Conservation (phyloP, 2,888 invertebrate species). For the Athalia circularis region DNA sequence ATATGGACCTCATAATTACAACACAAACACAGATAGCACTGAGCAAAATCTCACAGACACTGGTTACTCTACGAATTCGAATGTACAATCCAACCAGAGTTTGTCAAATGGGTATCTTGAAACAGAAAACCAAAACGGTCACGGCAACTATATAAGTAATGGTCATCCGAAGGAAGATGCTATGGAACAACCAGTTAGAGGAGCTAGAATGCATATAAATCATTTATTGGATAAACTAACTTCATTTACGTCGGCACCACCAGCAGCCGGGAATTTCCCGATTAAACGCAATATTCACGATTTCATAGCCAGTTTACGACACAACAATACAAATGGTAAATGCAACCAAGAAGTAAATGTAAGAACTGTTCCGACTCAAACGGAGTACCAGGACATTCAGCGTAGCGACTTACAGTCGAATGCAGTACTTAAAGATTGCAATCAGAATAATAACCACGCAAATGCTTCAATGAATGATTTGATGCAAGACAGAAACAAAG, state of each 20-base stretch:
- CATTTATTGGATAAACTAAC: slow-evolving; percentile 67
- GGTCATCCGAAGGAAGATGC: slow-evolving; percentile 48
- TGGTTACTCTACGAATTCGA: slow-evolving; percentile 56
- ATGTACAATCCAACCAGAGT: slow-evolving; percentile 49
- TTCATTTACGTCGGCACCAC: slow-evolving; percentile 59
- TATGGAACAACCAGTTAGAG: slow-evolving; percentile 59
- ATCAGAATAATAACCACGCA: slow-evolving; percentile 43
- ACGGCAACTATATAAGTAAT: slow-evolving; percentile 16
- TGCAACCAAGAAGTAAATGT: slow-evolving; percentile 56
- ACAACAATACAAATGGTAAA: slow-evolving; percentile 55
- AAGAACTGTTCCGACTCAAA: slow-evolving; percentile 56
- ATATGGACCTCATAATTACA: slow-evolving; percentile 28
- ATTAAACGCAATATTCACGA: slow-evolving; percentile 61
- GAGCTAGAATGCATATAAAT: slow-evolving; percentile 67
- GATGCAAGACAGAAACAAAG: slow-evolving; percentile 54
- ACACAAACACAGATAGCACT: slow-evolving; percentile 49
- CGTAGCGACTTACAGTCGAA: slow-evolving; percentile 5
- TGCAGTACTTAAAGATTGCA: slow-evolving; percentile 22
- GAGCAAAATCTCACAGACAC: slow-evolving; percentile 55
- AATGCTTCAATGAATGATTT: slow-evolving; percentile 42
- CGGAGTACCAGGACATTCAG: slow-evolving; percentile 49
- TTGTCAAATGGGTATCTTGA: slow-evolving; percentile 52
- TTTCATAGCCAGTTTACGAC: slow-evolving; percentile 59
- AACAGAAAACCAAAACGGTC: slow-evolving; percentile 48
- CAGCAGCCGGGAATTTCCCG: slow-evolving; percentile 54